Conservation (phyloP, 2,113 vertebrate species). For the Corvus cornix region DNA sequence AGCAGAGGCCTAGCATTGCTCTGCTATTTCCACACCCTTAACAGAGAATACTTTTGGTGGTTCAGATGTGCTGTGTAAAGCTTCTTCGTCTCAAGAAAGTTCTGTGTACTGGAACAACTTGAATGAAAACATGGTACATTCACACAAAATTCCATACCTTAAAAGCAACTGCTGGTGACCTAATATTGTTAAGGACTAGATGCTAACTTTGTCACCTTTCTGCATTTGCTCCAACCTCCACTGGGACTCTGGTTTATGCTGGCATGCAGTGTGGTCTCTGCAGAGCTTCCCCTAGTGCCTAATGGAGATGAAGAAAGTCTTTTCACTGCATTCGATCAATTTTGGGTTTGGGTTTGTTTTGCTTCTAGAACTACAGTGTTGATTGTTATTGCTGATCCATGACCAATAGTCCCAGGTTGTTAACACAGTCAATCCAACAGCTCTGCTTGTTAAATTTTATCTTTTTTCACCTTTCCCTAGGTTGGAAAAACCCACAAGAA, state of each 20-base stretch:
- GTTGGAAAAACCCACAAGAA: slow-evolving; percentile 81
- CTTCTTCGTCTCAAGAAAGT: not conserved
- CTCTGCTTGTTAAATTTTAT: not conserved
- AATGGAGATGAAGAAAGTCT: not conserved
- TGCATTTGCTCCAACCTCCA: not conserved
- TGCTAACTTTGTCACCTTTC: not conserved
- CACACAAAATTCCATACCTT: not conserved
- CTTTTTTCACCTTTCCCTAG: slow-evolving; percentile 44
- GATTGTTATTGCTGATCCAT: not conserved
- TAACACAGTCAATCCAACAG: not conserved
- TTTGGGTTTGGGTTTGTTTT: not conserved
- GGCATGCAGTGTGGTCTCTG: not conserved
- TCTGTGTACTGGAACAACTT: not conserved
- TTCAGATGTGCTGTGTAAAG: not conserved
- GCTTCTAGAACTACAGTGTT: not conserved
- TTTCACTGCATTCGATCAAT: not conserved
- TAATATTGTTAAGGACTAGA: not conserved
- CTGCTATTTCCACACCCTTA: not conserved
- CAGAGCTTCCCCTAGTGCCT: not conserved
- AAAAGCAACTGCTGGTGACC: not conserved
- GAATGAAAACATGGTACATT: not conserved
- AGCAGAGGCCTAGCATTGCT: not conserved
- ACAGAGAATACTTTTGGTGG: not conserved
- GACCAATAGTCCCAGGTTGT: not conserved
- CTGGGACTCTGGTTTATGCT: not conserved